Conservation (phyloP, 2,113 vertebrate genomes). For the Trichechus manatus region DNA sequence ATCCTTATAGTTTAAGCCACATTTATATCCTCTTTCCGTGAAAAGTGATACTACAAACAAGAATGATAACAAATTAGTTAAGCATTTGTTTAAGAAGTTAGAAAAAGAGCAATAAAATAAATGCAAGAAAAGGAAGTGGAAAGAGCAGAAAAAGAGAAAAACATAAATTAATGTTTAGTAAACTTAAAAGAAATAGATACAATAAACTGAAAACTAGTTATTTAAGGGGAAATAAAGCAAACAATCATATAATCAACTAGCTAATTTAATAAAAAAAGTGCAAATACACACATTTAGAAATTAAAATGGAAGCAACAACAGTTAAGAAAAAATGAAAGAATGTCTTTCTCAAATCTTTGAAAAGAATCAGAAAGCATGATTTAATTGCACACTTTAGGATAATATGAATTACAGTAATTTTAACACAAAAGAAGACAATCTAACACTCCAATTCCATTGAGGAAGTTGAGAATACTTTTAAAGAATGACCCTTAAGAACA, state of each 20-base stretch:
- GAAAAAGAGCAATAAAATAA: background rate
- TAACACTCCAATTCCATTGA: background rate
- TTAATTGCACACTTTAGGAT: conserved; percentile 28
- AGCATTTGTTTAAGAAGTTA: conserved; percentile 8
- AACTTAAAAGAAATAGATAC: conserved; percentile 21
- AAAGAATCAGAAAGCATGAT: background rate
- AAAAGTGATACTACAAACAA: conserved; percentile 42
- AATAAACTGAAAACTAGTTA: background rate
- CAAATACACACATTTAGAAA: background rate
- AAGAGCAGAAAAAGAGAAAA: background rate
- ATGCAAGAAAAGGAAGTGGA: background rate
- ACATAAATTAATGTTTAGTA: conserved; percentile 26
- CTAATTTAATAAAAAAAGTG: background rate
- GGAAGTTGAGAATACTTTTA: background rate
- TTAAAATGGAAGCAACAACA: background rate
- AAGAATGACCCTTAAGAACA: background rate
- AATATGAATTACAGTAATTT: conserved; percentile 20
- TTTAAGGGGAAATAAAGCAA: background rate
- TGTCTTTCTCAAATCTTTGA: background rate
- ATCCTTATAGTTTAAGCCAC: conserved; percentile 10
- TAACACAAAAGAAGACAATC: background rate
- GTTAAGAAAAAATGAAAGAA: background rate
- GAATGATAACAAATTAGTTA: conserved; percentile 13
- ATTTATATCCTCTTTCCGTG: conserved; percentile 7
- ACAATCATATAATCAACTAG: background rate